Conservation (phyloP, 2,888 invertebrate genomes). For the Cephus sareptanus region DNA sequence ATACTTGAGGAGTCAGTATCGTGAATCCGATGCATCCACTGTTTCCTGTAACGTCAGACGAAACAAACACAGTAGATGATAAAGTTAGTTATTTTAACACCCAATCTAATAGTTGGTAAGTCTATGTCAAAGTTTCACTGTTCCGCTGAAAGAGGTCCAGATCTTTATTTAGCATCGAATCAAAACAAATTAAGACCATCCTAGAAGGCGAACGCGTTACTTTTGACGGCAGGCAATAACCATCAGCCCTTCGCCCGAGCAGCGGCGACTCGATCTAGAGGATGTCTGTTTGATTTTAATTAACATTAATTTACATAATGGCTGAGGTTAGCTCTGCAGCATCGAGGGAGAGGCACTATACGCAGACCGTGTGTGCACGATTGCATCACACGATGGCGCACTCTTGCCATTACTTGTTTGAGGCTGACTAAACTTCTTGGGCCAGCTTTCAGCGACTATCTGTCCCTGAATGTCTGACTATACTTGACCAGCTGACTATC, state of each 20-base stretch:
- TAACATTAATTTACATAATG: constrained; percentile 55
- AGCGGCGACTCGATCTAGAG: constrained; percentile 14
- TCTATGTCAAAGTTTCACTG: constrained; percentile 7
- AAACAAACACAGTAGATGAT: background rate
- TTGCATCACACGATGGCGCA: background rate
- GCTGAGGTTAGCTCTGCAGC: constrained; percentile 34
- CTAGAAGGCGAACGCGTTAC: constrained; percentile 13
- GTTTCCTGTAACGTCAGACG: background rate
- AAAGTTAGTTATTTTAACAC: background rate
- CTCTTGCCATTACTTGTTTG: background rate
- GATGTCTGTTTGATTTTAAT: constrained; percentile 52
- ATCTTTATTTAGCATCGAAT: constrained; percentile 7
- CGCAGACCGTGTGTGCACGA: background rate
- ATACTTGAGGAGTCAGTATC: background rate
- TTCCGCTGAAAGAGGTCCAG: constrained; percentile 4
- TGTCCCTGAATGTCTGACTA: background rate
- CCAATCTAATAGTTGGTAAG: background rate
- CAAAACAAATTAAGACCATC: constrained; percentile 17
- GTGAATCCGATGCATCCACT: background rate
- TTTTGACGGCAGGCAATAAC: constrained; percentile 17
- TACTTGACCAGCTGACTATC: background rate
- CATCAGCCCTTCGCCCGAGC: constrained; percentile 14
- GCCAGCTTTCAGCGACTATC: background rate
- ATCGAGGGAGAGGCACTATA: background rate
- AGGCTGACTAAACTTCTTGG: constrained; percentile 2